Percentiles rank a stretch among this genome's conserved stretches.
These are phyloP conservation scores for Lineus longissimus DNA, from an alignment of 1,140 invertebrate species.

Conservation along the genomic window DNA sequence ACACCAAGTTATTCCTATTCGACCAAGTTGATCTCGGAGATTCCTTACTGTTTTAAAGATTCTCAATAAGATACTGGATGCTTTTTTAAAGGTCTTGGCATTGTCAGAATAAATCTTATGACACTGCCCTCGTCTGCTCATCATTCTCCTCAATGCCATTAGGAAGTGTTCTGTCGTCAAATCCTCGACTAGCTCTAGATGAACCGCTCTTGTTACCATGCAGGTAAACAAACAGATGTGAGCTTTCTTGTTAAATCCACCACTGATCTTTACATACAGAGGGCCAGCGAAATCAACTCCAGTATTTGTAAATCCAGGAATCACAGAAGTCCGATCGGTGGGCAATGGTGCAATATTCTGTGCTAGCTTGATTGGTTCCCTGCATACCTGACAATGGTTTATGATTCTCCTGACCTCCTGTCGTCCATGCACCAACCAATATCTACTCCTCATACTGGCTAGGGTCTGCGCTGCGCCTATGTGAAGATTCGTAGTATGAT, in stretches of 20 bases:
- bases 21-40: too few species aligned
- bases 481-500: not conserved
- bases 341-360: not conserved
- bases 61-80: not conserved
- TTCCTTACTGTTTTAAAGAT: not conserved
- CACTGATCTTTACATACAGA: not conserved
- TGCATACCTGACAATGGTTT: too few species aligned
- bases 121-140: not conserved
- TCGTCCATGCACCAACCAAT: not conserved
- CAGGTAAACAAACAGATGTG: not conserved
- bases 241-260: not conserved
- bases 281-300: not conserved
- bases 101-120: not conserved
- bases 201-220: not conserved
- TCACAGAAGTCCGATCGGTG: not conserved
- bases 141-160: not conserved
- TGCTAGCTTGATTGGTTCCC: not conserved
- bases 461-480: not conserved
- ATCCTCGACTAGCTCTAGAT: not conserved
- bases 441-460: too few species aligned
- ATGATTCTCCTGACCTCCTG: not conserved
- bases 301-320: not conserved
- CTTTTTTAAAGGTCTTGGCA: slow-evolving; percentile 4
- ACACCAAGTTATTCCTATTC: too few species aligned
- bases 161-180: not conserved